Percentiles rank a stretch among this genome's conserved stretches.
phyloP scores from a whole-genome alignment of 2,888 invertebrate species.

The Cerastis leucographa region DNA sequence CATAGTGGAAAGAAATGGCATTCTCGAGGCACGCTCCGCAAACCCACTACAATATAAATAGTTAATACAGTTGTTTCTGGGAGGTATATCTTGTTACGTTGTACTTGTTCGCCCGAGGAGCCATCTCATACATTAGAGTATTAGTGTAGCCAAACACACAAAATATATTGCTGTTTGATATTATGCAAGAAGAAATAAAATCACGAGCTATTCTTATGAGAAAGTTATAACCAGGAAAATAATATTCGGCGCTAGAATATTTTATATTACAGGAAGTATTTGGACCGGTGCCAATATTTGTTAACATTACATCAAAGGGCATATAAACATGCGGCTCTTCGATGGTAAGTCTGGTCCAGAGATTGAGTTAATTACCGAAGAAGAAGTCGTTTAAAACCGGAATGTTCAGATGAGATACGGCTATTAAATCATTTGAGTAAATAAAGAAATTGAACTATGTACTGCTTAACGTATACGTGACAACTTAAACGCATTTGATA shows the following conservation, averaged over 20 bases:
- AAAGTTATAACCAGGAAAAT: slow-evolving; percentile 10
- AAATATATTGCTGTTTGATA: slow-evolving; percentile 29
- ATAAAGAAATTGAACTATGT: slow-evolving; percentile 12
- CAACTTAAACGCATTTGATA: not conserved
- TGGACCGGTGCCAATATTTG: slow-evolving; percentile 37
- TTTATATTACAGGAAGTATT: slow-evolving; percentile 17
- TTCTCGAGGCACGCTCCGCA: slow-evolving; percentile 30
- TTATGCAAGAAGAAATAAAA: slow-evolving; percentile 6
- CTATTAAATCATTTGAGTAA: not conserved
- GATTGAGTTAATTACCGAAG: slow-evolving; percentile 32
- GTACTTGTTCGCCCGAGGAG: slow-evolving; percentile 10
- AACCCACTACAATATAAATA: slow-evolving; percentile 44
- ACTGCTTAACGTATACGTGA: not conserved
- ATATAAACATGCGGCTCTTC: slow-evolving; percentile 26
- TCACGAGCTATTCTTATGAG: not conserved
- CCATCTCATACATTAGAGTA: slow-evolving; percentile 20
- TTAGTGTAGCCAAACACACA: slow-evolving; percentile 14
- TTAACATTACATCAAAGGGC: slow-evolving; percentile 22
- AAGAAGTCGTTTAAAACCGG: slow-evolving; percentile 7
- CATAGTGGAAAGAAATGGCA: slow-evolving; percentile 50
- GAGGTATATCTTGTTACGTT: slow-evolving; percentile 35
- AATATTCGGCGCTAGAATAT: slow-evolving; percentile 16
- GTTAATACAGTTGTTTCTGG: slow-evolving; percentile 46
- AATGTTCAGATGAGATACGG: slow-evolving; percentile 21
- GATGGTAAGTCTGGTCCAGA: not conserved